Base-by-base conservation (phyloP, 92 coral and sea anemone species). In the Bergia sp. region DNA sequence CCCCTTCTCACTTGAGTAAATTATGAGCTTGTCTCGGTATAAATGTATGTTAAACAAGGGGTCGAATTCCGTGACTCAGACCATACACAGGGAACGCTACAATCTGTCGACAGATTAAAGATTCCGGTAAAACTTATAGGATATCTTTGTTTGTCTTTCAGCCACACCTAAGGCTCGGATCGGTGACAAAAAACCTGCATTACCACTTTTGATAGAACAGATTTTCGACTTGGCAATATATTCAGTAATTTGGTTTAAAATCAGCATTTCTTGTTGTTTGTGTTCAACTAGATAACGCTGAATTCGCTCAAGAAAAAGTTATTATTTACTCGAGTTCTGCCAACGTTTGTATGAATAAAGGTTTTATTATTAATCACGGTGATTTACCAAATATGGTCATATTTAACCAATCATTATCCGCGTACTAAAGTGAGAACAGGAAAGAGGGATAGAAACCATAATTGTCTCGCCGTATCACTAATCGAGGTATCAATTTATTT, bases 401-500 rank as follows among this genome's bases (percentile, higher is more conserved):
- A 84, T 84, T 69, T 67, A 84, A 50, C 21, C 45, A 45, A 72
- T 39, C 64, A 37, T 44, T 71, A 64, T 84, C 20, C 29, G 50
- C 5, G 16, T 7, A 5, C 40, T 41, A 69, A 71, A 84, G 87
- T 47, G 87, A 37, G 87, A 84, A 84, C 87, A 84, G 87, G 87
- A 84, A 84, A 67, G 74, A 37, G 38, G 73, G 64, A 67, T 84
- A 42, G 66, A 67, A 83, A 13, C 79, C 16, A 11, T 76, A 76
- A 76, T 76, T 76, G 87, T 84, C 87, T 84, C 87, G 87, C 74
- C 87, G 37, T 71, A 84, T 84, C 21, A 71, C 65, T 84, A 84
- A 84, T 69, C 87, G 87, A 47, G 86, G 87, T 84, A 84, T 84
- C 87, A 84, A 84, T 44, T 84, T 69, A 84, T 84, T 84, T 67